Percentiles rank a stretch among this genome's conserved stretches.
phyloP scores from a whole-genome alignment of 2,888 invertebrate species.

The Lomographa bimaculata region DNA sequence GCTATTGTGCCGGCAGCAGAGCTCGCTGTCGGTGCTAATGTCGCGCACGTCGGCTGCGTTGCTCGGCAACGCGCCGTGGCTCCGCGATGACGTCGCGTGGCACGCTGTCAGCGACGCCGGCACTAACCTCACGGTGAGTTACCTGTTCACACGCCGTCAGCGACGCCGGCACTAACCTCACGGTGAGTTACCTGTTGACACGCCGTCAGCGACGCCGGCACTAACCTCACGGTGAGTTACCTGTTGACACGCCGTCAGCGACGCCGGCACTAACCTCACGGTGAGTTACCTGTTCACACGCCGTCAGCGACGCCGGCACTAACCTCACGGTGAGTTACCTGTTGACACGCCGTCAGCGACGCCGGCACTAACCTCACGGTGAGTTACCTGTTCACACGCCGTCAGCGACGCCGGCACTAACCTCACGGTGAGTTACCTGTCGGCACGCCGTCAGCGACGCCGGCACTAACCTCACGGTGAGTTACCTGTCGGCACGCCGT shows the following conservation, averaged over 20 bases:
- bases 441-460: too few relatives aligned
- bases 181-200: constrained; percentile 60
- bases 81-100: constrained; percentile 61
- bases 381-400: too few relatives aligned
- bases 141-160: constrained; percentile 49
- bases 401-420: too few relatives aligned
- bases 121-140: constrained; percentile 55
- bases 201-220: constrained; percentile 39
- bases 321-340: too few relatives aligned
- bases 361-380: too few relatives aligned
- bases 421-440: too few relatives aligned
- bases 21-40: constrained; percentile 50
- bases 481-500: too few relatives aligned
- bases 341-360: too few relatives aligned
- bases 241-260: constrained; percentile 46
- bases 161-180: constrained; percentile 44
- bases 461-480: too few relatives aligned
- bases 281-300: too few relatives aligned
- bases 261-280: constrained; percentile 47
- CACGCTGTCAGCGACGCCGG: constrained; percentile 42
- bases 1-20: constrained; percentile 64
- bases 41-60: constrained; percentile 63
- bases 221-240: constrained; percentile 56
- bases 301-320: too few relatives aligned
- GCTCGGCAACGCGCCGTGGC: constrained; percentile 70